These are phyloP conservation scores for Verasper variegatus DNA, from an alignment of 2,113 vertebrate genomes.

Conservation along the genomic window DNA sequence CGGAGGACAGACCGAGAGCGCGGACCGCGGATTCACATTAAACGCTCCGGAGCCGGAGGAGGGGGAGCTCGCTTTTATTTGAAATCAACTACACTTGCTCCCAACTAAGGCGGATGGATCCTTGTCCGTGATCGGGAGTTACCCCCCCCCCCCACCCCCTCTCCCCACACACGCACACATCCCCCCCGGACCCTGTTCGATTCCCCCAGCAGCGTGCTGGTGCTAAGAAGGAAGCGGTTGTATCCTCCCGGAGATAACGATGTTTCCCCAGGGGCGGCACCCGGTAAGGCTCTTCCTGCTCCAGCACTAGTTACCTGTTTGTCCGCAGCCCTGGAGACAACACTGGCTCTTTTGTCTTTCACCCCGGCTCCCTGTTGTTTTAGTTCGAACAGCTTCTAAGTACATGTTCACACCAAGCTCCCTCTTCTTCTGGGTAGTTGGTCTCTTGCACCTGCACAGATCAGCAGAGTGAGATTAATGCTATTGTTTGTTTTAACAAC, in stretches of 20 bases:
- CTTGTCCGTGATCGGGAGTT: conserved; percentile 54
- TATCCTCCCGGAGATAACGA: conserved; percentile 65
- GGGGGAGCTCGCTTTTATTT: conserved; percentile 21
- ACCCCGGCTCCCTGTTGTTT: conserved; percentile 7
- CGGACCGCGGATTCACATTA: conserved; percentile 44
- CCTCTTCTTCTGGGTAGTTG: conserved; percentile 30
- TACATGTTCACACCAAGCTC: conserved; percentile 31
- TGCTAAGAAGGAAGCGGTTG: conserved; percentile 44
- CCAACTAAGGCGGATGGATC: conserved; percentile 65
- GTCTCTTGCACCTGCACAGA: conserved; percentile 12
- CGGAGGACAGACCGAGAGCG: conserved; percentile 26
- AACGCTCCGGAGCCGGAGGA: conserved; percentile 31
- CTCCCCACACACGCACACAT: background rate
- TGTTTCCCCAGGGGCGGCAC: conserved; percentile 83
- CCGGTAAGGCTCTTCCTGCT: conserved; percentile 73
- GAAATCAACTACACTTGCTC: conserved; percentile 36
- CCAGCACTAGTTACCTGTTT: conserved; percentile 34
- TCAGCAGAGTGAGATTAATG: conserved; percentile 15
- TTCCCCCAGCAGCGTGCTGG: conserved; percentile 29
- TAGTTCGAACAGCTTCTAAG: conserved; percentile 12
- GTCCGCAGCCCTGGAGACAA: conserved; percentile 9
- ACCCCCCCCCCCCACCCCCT: background rate
- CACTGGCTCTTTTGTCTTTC: conserved; percentile 50
- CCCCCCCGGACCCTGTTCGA: conserved; percentile 19
- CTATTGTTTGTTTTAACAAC: conserved; percentile 40